Evolutionary conservation across 1,140 invertebrate species (phyloP).

Genomic region (Tachypleus tridentatus): DNA sequence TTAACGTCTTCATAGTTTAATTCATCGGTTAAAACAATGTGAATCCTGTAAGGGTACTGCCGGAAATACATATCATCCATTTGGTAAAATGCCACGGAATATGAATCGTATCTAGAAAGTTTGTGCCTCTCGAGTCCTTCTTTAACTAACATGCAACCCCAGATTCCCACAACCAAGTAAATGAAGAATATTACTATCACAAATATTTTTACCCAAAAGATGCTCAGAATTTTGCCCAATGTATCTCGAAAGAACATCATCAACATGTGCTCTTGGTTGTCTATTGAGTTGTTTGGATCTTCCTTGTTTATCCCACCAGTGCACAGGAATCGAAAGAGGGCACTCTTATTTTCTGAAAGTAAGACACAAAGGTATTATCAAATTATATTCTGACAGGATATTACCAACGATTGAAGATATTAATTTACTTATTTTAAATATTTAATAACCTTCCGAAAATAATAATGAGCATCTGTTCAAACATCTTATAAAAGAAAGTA

Average conservation of each 20-base stretch:
- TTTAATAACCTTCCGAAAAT: conserved; percentile 31
- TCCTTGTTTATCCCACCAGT: conserved; percentile 66
- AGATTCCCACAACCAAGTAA: conserved; percentile 73
- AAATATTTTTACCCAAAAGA: conserved; percentile 54
- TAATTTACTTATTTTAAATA: neutral
- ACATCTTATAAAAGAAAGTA: too few relatives aligned
- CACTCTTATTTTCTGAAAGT: conserved; percentile 55
- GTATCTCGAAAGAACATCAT: conserved; percentile 82
- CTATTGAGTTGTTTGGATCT: conserved; percentile 69
- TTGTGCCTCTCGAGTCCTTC: conserved; percentile 79
- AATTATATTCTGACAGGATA: neutral
- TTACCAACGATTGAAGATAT: neutral
- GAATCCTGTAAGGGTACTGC: conserved; percentile 77
- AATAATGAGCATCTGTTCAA: conserved; percentile 26
- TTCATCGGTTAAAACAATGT: conserved; percentile 74
- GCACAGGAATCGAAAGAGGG: conserved; percentile 64
- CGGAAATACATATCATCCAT: conserved; percentile 76
- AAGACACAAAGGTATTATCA: conserved; percentile 10
- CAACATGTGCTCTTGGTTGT: conserved; percentile 72
- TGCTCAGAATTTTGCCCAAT: conserved; percentile 61
- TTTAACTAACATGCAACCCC: conserved; percentile 72
- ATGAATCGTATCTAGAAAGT: conserved; percentile 73
- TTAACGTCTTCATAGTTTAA: conserved; percentile 71
- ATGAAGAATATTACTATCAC: conserved; percentile 64
- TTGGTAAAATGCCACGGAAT: conserved; percentile 80